Percentiles rank a stretch among this genome's conserved stretches.
phyloP scores from a whole-genome alignment of 2,797 vertebrate genomes.

The Trachurus trachurus region DNA sequence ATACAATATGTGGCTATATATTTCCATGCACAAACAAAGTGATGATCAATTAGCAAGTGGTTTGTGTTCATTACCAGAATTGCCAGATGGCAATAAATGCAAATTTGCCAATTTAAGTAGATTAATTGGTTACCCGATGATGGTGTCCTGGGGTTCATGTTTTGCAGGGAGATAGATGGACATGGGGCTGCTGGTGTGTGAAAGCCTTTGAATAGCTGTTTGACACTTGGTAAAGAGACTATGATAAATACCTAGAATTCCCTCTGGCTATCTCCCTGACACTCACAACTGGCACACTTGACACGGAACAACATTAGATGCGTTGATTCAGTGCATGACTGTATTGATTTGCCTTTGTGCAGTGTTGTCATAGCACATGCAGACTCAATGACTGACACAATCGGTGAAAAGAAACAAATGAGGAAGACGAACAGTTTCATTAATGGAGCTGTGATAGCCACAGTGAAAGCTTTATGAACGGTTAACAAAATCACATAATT shows the following conservation, averaged over 20 bases:
- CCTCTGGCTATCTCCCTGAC: constrained; percentile 40
- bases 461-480: constrained; percentile 22
- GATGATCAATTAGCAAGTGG: constrained; percentile 61
- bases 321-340: constrained; percentile 56
- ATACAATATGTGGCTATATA: constrained; percentile 30
- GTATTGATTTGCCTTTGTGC: constrained; percentile 53
- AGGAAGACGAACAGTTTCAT: constrained; percentile 41
- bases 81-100: constrained; percentile 71
- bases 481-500: constrained; percentile 16
- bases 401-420: background rate
- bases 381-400: constrained; percentile 30
- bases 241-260: constrained; percentile 58
- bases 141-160: constrained; percentile 69
- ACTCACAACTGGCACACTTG: constrained; percentile 39
- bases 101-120: constrained; percentile 63
- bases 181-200: constrained; percentile 29
- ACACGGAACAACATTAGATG: constrained; percentile 43
- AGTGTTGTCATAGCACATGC: constrained; percentile 19
- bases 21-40: constrained; percentile 44
- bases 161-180: constrained; percentile 42
- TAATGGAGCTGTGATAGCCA: constrained; percentile 32
- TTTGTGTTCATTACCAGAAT: constrained; percentile 68
- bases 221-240: constrained; percentile 19
- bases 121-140: constrained; percentile 71
- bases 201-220: constrained; percentile 16